Base-by-base conservation (phyloP, 2,113 vertebrate genomes). In the Poeciliopsis prolifica region DNA sequence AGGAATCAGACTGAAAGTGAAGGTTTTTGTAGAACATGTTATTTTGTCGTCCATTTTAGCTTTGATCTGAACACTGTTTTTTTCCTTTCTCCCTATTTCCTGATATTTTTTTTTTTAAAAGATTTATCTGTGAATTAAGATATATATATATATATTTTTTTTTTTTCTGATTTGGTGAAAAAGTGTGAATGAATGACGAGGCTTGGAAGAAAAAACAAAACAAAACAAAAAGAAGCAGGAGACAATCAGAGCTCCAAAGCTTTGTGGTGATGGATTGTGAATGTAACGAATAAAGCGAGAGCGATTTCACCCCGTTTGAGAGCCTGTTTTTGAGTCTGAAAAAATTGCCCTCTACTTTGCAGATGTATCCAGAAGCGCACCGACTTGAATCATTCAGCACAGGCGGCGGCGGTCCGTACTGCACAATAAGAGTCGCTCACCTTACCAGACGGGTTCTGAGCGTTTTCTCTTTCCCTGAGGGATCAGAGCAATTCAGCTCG, bases 191-290 rank as follows among this genome's bases (percentile, higher is more conserved):
- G 71, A 17, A 54, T 68, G 74, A 72, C 0, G 64, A 71, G 77
- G 74, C 81, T 79, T 84, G 62, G 68, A 75, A 69, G 65, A 76
- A 54, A n/a, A 22, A 51, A 51, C 29, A 51, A n/a, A 3, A 58
- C n/a, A n/a, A 58, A 10, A n/a, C n/a, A 6, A 51, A 19, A 58
- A 58, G 10, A 58, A 58, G 0, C 51, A 60, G 75, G 72, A 1
- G 93, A 94, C 93, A 94, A 94, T 93, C 92, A 88, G 83, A 88
- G 74, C 83, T 86, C 78, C 86, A 82, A 88, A 91, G 87, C 88
- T 91, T 86, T 90, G 83, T 77, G 74, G 73, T 26, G 78, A 78
- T 9, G 72, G 77, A 68, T 33, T 62, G 73, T 63, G 35, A 81
- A 76, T 1, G 26, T 58, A 74, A 83, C 9, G 12, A 93, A 90